A percentile compares a stretch with the other conserved stretches of the same genome.
phyloP scores from a whole-genome alignment of 2,888 invertebrate species.

The Agonopterix heracliana region DNA sequence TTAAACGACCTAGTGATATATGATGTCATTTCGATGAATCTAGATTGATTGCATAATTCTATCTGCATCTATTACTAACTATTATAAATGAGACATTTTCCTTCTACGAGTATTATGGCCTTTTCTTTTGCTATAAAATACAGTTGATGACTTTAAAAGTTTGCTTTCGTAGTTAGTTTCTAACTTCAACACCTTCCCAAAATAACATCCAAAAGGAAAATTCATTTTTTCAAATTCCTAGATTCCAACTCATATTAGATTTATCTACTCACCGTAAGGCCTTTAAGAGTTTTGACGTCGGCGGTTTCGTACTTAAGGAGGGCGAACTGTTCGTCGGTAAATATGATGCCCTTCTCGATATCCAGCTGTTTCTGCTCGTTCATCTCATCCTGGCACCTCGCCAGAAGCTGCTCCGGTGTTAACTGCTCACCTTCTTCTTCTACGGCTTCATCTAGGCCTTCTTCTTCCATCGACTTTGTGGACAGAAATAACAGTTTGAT shows the following conservation, averaged over 20 bases:
- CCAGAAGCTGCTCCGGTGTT: slow-evolving; percentile 54
- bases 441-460: slow-evolving; percentile 49
- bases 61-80: too few species aligned
- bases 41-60: too few species aligned
- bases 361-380: slow-evolving; percentile 52
- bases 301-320: slow-evolving; percentile 78
- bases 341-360: slow-evolving; percentile 74
- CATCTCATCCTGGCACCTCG: slow-evolving; percentile 48
- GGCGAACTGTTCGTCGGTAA: slow-evolving; percentile 76
- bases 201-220: too few species aligned
- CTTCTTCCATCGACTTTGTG: slow-evolving; percentile 54
- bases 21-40: too few species aligned
- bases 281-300: slow-evolving; percentile 74
- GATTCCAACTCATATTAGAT: too few species aligned
- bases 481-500: slow-evolving; percentile 14
- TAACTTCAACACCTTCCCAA: too few species aligned
- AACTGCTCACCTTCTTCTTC: slow-evolving; percentile 51
- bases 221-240: too few species aligned
- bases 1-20: background rate
- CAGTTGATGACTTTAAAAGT: too few species aligned
- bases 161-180: too few species aligned
- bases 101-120: too few species aligned
- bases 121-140: too few species aligned
- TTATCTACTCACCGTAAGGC: slow-evolving; percentile 65
- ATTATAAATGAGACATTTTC: too few species aligned